Evolutionary conservation across 2,797 vertebrate genomes (phyloP), one percentile per base, ranked within the genome.

Genomic region (Xenops minutus): DNA sequence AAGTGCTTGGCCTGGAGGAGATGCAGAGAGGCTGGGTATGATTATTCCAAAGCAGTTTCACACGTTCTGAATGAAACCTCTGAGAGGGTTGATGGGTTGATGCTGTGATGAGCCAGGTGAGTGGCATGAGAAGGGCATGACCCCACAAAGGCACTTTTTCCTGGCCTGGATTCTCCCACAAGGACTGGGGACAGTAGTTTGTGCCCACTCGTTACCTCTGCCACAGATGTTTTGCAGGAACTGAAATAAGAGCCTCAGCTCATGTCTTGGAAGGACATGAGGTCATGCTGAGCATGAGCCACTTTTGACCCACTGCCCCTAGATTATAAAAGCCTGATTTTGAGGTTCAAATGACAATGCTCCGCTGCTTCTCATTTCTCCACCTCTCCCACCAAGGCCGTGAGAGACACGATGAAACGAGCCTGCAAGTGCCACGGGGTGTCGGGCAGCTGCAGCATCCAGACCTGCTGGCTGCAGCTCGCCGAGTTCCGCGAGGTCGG

Each of bases 381-480:
- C 39, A 62, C 85, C 85, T 41, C 85, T 64, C 18, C 87, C 52
- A 29, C 88, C 63, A 37, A 99, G 99, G 99, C 99, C 1, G 98
- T 99, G 43, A 99, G 98, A 96, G 97, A 98, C 41, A 99, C 99
- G 0, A 99, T 99, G 99, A 99, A 98, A 95, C 98, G 97, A 97
- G 98, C 98, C 36, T 99, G 99, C 78, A 99, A 99, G 96, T 99
- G 99, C 71, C 99, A 99, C 1, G 99, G 99, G 5, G 99, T 99
- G 84, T 99, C 99, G 0, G 99, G 99, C 78, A 99, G 99, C 97
- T 99, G 99, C 97, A 99, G 98, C 95, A 97, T 99, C 91, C 99
- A 99, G 94, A 99, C 99, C 1, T 99, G 99, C 92, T 99, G 99
- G 99, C 98, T 99, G 97, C 99, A 99, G 96, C 98, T 99, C 12